These are phyloP conservation scores for Tenebrosternarchus preto DNA, from an alignment of 2,113 vertebrate species.

Conservation along the genomic window DNA sequence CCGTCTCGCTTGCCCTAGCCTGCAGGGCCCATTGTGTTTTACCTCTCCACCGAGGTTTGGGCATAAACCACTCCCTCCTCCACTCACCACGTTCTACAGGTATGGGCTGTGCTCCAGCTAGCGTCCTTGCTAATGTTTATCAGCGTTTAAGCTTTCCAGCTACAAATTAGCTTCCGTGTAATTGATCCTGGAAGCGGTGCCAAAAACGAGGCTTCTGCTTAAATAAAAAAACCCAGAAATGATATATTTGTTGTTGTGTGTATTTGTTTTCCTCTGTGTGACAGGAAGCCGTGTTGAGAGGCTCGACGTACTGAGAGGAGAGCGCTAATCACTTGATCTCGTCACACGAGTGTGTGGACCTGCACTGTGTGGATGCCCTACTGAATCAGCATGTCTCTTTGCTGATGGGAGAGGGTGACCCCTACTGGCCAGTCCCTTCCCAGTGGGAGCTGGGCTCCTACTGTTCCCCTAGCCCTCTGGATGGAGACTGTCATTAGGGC, in stretches of 20 bases:
- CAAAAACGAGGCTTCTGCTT: not conserved
- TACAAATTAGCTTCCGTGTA: not conserved
- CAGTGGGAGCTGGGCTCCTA: not conserved
- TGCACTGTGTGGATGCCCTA: not conserved
- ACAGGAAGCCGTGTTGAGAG: not conserved
- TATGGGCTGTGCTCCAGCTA: not conserved
- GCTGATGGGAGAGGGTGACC: conserved; percentile 24
- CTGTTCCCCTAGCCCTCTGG: not conserved
- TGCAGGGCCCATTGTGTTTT: too few relatives aligned
- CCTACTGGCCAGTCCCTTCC: conserved; percentile 6
- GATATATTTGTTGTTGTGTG: not conserved
- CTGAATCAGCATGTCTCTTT: not conserved
- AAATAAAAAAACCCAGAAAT: not conserved
- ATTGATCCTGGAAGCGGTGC: not conserved
- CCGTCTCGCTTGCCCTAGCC: too few relatives aligned
- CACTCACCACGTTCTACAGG: not conserved
- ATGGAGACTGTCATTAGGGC: not conserved
- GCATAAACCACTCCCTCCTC: conserved; percentile 19
- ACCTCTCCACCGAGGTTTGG: too few relatives aligned
- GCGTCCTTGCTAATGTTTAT: conserved; percentile 3
- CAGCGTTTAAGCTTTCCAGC: conserved; percentile 12
- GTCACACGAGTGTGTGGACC: not conserved
- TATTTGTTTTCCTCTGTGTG: too few relatives aligned
- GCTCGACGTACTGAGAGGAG: not conserved
- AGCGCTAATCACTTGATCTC: not conserved